Conservation (phyloP, 2,113 vertebrate species). For the Mobula hypostoma region DNA sequence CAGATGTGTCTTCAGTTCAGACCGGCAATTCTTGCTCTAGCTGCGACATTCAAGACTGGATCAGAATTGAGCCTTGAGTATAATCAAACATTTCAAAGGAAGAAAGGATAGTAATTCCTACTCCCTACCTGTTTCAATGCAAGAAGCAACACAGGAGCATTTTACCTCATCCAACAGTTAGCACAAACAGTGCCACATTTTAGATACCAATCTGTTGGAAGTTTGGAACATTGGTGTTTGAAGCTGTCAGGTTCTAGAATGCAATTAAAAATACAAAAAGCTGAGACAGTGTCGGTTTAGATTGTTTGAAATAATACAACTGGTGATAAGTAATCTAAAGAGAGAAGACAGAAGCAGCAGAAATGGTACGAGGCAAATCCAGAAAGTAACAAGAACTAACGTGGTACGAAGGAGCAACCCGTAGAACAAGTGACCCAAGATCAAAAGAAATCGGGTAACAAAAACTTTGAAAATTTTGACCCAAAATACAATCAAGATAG, state of each 20-base stretch:
- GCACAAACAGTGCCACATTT: neutral
- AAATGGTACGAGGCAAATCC: neutral
- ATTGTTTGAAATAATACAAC: neutral
- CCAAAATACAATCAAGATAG: conserved; percentile 22
- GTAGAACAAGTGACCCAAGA: neutral
- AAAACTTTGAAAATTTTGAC: neutral
- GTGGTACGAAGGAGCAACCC: neutral
- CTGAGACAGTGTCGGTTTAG: neutral
- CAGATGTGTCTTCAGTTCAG: neutral
- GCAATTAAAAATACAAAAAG: neutral
- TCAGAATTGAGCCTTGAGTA: neutral
- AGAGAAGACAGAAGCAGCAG: neutral
- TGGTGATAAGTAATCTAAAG: neutral
- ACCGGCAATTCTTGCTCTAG: neutral
- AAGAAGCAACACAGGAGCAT: too few relatives aligned
- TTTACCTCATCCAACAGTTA: neutral
- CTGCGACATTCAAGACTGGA: neutral
- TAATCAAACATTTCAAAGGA: neutral
- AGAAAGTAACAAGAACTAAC: neutral
- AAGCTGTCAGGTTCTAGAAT: neutral
- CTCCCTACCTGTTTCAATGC: neutral
- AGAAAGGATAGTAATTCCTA: neutral
- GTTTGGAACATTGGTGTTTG: neutral
- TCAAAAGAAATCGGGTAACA: neutral
- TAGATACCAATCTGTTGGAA: neutral